Conservation (phyloP, 2,113 vertebrate genomes). For the Amazona guildingii region DNA sequence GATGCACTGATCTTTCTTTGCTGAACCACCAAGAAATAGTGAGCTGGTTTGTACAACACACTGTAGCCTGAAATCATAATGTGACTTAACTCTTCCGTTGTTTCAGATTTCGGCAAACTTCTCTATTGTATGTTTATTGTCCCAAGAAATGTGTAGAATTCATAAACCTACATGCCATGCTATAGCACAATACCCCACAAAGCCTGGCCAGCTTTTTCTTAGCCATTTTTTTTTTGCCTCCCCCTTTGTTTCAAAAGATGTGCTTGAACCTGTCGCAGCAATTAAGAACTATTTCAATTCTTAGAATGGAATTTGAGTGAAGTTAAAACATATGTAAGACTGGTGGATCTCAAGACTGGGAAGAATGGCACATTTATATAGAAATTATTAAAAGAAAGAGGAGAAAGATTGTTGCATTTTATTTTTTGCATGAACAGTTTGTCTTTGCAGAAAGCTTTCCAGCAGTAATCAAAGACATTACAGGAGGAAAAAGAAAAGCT, state of each 20-base stretch:
- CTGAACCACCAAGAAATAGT: background rate
- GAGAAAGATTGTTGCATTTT: background rate
- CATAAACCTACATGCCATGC: background rate
- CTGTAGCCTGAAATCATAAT: background rate
- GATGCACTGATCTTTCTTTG: background rate
- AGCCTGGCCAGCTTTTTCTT: background rate
- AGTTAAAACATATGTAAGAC: background rate
- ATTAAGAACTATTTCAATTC: background rate
- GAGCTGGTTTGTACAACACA: background rate
- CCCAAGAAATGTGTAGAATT: background rate
- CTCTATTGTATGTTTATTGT: background rate
- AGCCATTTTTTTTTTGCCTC: background rate
- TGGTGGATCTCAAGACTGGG: background rate
- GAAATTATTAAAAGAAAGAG: background rate
- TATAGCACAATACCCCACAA: background rate
- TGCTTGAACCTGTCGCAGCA: background rate
- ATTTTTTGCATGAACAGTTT: background rate
- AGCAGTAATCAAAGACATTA: background rate
- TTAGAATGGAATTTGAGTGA: background rate
- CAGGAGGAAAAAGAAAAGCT: background rate
- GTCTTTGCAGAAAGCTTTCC: background rate
- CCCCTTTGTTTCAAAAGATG: background rate
- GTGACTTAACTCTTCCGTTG: background rate
- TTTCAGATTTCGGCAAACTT: background rate
- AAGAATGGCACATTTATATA: background rate